phyloP scores from a whole-genome alignment of 1,140 invertebrate genomes.

The Euura saliciscinereae region DNA sequence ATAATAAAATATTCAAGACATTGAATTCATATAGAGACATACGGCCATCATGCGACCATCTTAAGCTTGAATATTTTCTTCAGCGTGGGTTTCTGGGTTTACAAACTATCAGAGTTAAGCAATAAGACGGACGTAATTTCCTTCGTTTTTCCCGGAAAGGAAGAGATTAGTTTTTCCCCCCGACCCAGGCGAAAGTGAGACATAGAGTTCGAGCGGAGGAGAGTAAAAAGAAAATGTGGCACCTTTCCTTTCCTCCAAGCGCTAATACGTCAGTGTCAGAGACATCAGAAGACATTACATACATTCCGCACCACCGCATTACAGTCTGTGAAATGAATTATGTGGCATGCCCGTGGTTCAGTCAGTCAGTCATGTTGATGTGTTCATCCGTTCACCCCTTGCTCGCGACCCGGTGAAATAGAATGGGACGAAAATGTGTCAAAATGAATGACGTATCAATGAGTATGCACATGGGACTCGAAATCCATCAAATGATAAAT shows the following conservation, averaged over 20 bases:
- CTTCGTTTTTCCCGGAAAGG: not conserved
- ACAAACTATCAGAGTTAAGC: not conserved
- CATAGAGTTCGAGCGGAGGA: not conserved
- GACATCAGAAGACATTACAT: constrained; percentile 7
- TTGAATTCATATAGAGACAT: not conserved
- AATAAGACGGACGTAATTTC: not conserved
- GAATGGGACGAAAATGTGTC: no score
- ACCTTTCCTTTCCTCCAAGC: not conserved
- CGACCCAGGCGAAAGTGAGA: not conserved
- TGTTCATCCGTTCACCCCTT: not conserved
- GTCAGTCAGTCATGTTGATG: not conserved
- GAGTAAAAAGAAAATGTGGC: not conserved
- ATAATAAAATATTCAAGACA: not conserved
- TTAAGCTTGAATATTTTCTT: no score
- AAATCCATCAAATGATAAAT: no score
- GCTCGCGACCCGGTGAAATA: not conserved
- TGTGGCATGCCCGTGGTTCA: not conserved
- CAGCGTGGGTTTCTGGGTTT: no score
- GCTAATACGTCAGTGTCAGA: constrained; percentile 30
- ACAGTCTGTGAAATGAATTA: constrained; percentile 9
- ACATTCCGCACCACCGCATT: constrained; percentile 13
- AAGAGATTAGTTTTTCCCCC: not conserved
- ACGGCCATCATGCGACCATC: no score
- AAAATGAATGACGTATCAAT: no score
- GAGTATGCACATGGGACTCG: no score